Percentiles rank a stretch among this genome's conserved stretches.
phyloP scores from a whole-genome alignment of 1,140 invertebrate genomes.

The Drosophila lacteicornis region DNA sequence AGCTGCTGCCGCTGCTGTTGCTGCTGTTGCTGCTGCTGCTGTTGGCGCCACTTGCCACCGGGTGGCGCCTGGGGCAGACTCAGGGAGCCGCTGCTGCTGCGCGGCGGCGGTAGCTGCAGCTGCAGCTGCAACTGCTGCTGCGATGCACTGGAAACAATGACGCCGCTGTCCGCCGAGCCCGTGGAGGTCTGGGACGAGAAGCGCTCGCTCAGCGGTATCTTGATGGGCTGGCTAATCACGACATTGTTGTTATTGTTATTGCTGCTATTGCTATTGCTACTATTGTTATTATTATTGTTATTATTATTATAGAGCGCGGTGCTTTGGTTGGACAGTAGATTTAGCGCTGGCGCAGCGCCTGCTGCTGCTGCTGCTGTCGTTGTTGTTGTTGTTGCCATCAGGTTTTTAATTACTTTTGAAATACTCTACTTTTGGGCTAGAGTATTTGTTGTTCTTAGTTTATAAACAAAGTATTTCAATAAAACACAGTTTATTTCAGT shows the following conservation, averaged over 20 bases:
- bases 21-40: slow-evolving; percentile 52
- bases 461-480: neutral
- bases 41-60: slow-evolving; percentile 58
- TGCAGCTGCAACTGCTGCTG: slow-evolving; percentile 64
- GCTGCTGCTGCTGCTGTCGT: slow-evolving; percentile 51
- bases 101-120: slow-evolving; percentile 61
- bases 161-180: slow-evolving; percentile 80
- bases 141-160: slow-evolving; percentile 59
- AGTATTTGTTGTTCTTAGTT: slow-evolving; percentile 5
- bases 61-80: slow-evolving; percentile 67
- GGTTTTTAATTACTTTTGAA: slow-evolving; percentile 56
- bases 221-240: slow-evolving; percentile 68
- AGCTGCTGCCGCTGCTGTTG: slow-evolving; percentile 54
- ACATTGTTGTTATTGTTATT: slow-evolving; percentile 19
- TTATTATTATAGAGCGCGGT: neutral
- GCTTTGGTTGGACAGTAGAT: slow-evolving; percentile 29
- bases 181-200: slow-evolving; percentile 79
- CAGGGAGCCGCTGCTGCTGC: slow-evolving; percentile 75
- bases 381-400: slow-evolving; percentile 80
- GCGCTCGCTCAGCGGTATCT: slow-evolving; percentile 74
- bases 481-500: slow-evolving; percentile 12
- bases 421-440: slow-evolving; percentile 27
- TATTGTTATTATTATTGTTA: slow-evolving; percentile 14
- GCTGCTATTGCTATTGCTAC: slow-evolving; percentile 1
- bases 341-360: slow-evolving; percentile 54